These are phyloP conservation scores for Montipora cactus DNA, from an alignment of 64 coral and sea anemone species.

Conservation along the genomic window DNA sequence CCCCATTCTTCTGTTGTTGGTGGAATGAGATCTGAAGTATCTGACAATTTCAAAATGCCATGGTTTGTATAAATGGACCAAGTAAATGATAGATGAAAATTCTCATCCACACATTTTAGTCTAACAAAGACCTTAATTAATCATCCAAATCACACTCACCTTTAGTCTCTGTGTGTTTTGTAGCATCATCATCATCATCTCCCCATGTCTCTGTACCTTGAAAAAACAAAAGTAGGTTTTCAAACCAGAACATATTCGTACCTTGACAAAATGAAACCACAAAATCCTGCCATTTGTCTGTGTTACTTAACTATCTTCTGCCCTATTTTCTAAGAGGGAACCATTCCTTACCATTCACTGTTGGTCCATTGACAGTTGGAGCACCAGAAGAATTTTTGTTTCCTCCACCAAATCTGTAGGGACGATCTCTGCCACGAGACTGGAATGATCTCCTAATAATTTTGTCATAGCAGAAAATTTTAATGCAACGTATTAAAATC, in stretches of 20 bases:
- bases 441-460: slow-evolving; percentile 54
- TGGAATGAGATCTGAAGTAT: neutral
- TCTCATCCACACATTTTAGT: too few species aligned
- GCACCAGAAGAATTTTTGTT: slow-evolving; percentile 32
- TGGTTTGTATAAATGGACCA: neutral
- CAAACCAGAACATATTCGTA: too few species aligned
- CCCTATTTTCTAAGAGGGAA: neutral
- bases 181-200: slow-evolving; percentile 20
- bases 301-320: neutral
- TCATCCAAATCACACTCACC: neutral
- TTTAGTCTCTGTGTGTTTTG: slow-evolving; percentile 24
- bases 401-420: slow-evolving; percentile 52
- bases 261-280: neutral
- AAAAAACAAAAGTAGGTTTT: neutral
- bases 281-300: neutral
- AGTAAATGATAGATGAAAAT: too few species aligned
- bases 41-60: slow-evolving; percentile 5
- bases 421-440: slow-evolving; percentile 61
- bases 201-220: slow-evolving; percentile 71
- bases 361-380: slow-evolving; percentile 47
- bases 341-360: slow-evolving; percentile 50
- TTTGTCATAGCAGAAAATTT: neutral
- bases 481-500: too few species aligned
- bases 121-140: neutral
- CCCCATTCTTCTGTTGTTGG: slow-evolving; percentile 82